Conservation (phyloP, 2,888 invertebrate genomes). For the Ophion obscuratus region DNA sequence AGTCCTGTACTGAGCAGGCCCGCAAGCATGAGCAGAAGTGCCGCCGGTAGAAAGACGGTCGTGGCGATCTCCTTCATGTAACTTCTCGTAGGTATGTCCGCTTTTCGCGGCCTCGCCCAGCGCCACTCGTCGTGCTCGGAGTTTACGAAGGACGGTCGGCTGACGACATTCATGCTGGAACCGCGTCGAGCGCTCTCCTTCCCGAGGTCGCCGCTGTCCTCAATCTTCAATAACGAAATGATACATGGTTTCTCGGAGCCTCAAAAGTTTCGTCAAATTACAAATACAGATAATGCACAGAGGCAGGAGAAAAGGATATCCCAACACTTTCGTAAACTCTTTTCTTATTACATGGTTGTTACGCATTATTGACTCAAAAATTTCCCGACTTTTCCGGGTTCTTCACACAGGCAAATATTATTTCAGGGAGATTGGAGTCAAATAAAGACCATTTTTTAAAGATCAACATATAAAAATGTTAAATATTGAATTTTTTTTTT, state of each 20-base stretch:
- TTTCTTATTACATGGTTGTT: too few relatives aligned
- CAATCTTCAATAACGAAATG: slow-evolving; percentile 72
- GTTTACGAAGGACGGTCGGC: slow-evolving; percentile 76
- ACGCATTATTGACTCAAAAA: too few relatives aligned
- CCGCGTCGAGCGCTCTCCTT: slow-evolving; percentile 80
- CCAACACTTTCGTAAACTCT: background rate
- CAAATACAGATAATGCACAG: background rate
- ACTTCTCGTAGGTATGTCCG: slow-evolving; percentile 88
- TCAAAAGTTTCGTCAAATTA: background rate
- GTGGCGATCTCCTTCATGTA: slow-evolving; percentile 89
- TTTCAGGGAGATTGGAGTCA: too few relatives aligned
- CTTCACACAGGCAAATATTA: too few relatives aligned
- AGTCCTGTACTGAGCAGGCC: slow-evolving; percentile 89
- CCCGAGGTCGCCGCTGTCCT: slow-evolving; percentile 76
- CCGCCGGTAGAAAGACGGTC: slow-evolving; percentile 89
- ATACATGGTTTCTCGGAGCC: background rate
- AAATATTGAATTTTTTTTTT: too few relatives aligned
- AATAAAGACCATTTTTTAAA: too few relatives aligned
- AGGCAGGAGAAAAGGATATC: background rate
- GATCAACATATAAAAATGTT: too few relatives aligned
- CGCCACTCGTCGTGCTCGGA: slow-evolving; percentile 83
- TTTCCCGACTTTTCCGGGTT: too few relatives aligned
- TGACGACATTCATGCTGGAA: slow-evolving; percentile 80
- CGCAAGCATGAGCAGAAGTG: slow-evolving; percentile 88
- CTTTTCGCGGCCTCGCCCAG: slow-evolving; percentile 88